Base-by-base conservation (phyloP, 2,888 invertebrate genomes). In the Phaedon cochleariae region DNA sequence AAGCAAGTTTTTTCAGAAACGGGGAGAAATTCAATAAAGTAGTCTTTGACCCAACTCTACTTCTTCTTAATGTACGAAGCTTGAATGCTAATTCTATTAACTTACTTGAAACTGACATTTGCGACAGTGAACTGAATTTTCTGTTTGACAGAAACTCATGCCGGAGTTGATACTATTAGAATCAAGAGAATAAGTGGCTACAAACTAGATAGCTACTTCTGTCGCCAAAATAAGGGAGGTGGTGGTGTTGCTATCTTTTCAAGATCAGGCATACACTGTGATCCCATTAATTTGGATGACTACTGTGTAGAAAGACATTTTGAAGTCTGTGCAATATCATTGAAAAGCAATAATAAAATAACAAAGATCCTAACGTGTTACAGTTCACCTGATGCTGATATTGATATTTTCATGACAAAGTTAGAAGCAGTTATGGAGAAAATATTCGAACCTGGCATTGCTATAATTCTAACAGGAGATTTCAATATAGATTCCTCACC, bases 311-410 rank as follows among this genome's bases (percentile, higher is more conserved):
- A 58, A 1, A 58, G 48, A 59, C 6, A 59, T 46, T 31, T 60
- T 52, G 60, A 60, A 41, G 52, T 60, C 22, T 60, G 60, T 60
- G 60, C 1, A n/a, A 52, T 41, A 37, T 41, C 22, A 20, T 41
- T 17, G 18, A 41, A 60, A n/a, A 59, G n/a, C 21, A n/a, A 15
- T 12, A n/a, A 15, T 18, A 34, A 10, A 17, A 21, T 2, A 12
- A 46, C 26, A 18, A 22, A 45, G 12, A 58, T 58, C 12, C 15
- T 58, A 17, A 26, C 58, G n/a, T 58, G 58, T n/a, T 58, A 58
- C 18, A 20, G 58, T 9, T 58, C 29, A 31, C 59, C 59, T 49
- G 48, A 26, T 26, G 51, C 21, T 10, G 26, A 51, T 12, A 51
- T 51, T 21, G 51, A 51, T 22, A 21, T 51, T 22, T 22, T 51